Evolutionary conservation across 2,888 invertebrate genomes (phyloP).

Genomic region (Scotopteryx bipunctaria): DNA sequence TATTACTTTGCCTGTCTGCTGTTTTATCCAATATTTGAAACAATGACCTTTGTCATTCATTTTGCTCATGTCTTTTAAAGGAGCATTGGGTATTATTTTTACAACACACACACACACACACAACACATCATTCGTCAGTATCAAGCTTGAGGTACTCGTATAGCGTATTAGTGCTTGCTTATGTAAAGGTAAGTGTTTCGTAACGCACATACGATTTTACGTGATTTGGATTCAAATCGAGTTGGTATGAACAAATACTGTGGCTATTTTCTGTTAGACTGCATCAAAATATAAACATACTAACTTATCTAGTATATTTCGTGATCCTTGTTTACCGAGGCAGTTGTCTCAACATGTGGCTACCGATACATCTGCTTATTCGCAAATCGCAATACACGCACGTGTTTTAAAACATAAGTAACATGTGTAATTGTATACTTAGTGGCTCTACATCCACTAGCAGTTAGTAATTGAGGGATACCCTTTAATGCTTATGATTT

Average conservation of each 20-base stretch:
- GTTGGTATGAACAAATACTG: conserved; percentile 4
- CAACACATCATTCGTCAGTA: conserved; percentile 5
- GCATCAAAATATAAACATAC: neutral
- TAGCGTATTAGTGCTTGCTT: conserved; percentile 6
- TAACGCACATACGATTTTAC: conserved; percentile 22
- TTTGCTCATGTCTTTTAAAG: too few relatives aligned
- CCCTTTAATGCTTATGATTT: too few relatives aligned
- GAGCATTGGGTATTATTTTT: too few relatives aligned
- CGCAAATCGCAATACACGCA: conserved; percentile 45
- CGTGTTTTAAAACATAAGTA: conserved; percentile 43
- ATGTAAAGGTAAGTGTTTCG: conserved; percentile 18
- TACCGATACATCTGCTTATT: conserved; percentile 59
- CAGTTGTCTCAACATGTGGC: conserved; percentile 57
- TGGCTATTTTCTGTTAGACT: conserved; percentile 2
- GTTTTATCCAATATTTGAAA: neutral
- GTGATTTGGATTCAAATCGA: conserved; percentile 25
- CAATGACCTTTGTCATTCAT: neutral
- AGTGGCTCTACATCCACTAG: neutral
- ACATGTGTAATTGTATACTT: conserved; percentile 26
- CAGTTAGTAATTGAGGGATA: neutral
- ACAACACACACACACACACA: too few relatives aligned
- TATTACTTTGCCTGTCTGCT: conserved; percentile 4
- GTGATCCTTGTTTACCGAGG: conserved; percentile 40
- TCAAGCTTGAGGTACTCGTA: neutral
- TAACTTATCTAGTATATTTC: neutral